Percentiles rank a stretch among this genome's conserved stretches.
Evolutionary conservation across 2,113 vertebrate species (phyloP).

Genomic region (Stigmatopora nigra): DNA sequence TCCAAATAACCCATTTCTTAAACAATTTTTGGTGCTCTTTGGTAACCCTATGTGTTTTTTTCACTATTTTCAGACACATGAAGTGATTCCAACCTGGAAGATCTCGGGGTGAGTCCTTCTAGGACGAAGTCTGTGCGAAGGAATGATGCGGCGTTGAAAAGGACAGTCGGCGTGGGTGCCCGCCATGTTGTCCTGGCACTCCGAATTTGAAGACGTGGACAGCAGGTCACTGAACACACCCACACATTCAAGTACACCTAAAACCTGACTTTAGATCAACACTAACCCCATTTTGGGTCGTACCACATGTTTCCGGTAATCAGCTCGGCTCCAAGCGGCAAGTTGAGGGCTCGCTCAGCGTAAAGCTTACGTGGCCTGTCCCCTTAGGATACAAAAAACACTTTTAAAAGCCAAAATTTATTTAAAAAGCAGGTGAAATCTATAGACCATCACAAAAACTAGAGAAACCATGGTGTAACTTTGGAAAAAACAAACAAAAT

Average conservation of each 20-base stretch:
- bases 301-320: slow-evolving; percentile 77
- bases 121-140: slow-evolving; percentile 77
- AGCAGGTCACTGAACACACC: slow-evolving; percentile 76
- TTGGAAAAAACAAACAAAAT: not conserved
- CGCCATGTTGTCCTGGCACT: slow-evolving; percentile 77
- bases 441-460: not conserved
- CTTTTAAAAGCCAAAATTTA: too few species aligned
- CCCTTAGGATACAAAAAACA: slow-evolving; percentile 47
- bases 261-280: not conserved
- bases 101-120: slow-evolving; percentile 82
- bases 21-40: not conserved
- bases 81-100: slow-evolving; percentile 69
- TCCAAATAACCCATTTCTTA: too few species aligned
- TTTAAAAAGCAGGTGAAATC: too few species aligned
- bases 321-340: slow-evolving; percentile 74
- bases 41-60: not conserved
- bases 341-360: slow-evolving; percentile 73
- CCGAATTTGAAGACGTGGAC: slow-evolving; percentile 85
- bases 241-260: not conserved
- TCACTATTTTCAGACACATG: not conserved
- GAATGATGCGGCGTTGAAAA: slow-evolving; percentile 83
- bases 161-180: slow-evolving; percentile 74
- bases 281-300: not conserved
- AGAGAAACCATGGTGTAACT: too few species aligned
- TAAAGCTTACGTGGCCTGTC: slow-evolving; percentile 74